These are phyloP conservation scores for Mormoops blainvillei DNA, from an alignment of 2,113 vertebrate genomes.

Conservation along the genomic window DNA sequence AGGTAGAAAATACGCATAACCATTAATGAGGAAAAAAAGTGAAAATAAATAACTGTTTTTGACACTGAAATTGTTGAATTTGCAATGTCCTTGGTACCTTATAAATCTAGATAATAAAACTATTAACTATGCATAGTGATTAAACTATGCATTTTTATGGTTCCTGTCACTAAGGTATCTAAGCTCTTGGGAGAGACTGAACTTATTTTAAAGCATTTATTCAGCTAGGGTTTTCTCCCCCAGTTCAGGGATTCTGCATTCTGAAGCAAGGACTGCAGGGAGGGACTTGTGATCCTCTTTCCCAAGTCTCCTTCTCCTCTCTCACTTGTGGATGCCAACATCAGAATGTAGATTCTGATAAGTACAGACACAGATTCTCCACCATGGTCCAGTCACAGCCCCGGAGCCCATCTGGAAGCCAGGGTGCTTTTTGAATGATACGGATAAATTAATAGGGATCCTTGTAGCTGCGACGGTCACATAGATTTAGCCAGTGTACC, in stretches of 20 bases:
- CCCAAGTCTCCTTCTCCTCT: background rate
- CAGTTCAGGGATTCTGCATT: background rate
- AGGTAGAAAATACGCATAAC: conserved; percentile 58
- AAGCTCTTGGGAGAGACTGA: conserved; percentile 48
- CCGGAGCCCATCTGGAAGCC: background rate
- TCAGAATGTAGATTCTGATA: background rate
- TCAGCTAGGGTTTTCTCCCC: background rate
- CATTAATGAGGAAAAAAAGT: conserved; percentile 62
- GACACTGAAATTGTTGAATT: conserved; percentile 48
- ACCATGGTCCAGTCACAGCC: background rate
- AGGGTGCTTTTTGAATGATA: background rate
- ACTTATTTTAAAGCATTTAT: conserved; percentile 62
- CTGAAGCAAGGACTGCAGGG: background rate
- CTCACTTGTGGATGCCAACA: background rate
- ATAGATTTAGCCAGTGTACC: background rate
- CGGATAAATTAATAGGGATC: background rate
- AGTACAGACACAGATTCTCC: background rate
- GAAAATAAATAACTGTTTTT: conserved; percentile 66
- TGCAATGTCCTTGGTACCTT: conserved; percentile 55
- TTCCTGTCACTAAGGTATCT: conserved; percentile 43
- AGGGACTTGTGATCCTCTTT: background rate
- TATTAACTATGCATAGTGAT: conserved; percentile 47
- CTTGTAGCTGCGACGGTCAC: background rate
- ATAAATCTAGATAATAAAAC: conserved; percentile 67
- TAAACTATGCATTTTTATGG: conserved; percentile 52